Base-by-base conservation (phyloP, 2,797 vertebrate species). In the Hippoglossus hippoglossus region DNA sequence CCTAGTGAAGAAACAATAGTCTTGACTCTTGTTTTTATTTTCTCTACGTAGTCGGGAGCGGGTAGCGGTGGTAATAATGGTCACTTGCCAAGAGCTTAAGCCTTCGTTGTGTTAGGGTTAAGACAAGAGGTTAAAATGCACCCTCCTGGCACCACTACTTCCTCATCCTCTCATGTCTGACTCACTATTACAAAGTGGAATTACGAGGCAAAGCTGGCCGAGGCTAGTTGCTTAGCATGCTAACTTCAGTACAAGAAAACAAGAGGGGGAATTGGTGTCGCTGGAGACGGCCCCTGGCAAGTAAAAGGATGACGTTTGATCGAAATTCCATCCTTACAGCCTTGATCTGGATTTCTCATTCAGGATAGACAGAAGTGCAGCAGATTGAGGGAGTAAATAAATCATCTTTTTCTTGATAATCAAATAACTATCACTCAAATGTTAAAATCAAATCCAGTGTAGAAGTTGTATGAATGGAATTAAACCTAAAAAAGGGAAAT, bases 401-500 rank as follows among this genome's bases (percentile, higher is more conserved):
- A 36, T n/a, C 11, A 6, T 50, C 44, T 36, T 34, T 34, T 9
- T 58, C 41, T 31, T 19, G 1, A 63, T 24, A 15, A 41, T 31
- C 24, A n/a, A 57, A 72, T 16, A 60, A 63, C 19, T 22, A 36
- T 59, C 16, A 47, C 19, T 2, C 0, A 2, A 28, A 44, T 24
- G 3, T 46, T 16, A 46, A 46, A 41, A 46, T 18, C 59, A 49
- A 59, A 75, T 44, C 13, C 7, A 21, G 53, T 22, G 34, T 19
- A 36, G 36, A 75, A 47, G 4, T 13, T 62, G 28, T 21, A 66
- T 22, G 44, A 56, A 55, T 71, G 60, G 44, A 73, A 57, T 59
- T 44, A 65, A 71, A 80, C 67, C 59, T 63, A 51, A 84, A 84
- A 65, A 11, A 44, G 60, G 44, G 56, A 81, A 82, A 81, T 71